Evolutionary conservation across 2,113 vertebrate species (phyloP).

Genomic region (Chascanopsetta lugubris): DNA sequence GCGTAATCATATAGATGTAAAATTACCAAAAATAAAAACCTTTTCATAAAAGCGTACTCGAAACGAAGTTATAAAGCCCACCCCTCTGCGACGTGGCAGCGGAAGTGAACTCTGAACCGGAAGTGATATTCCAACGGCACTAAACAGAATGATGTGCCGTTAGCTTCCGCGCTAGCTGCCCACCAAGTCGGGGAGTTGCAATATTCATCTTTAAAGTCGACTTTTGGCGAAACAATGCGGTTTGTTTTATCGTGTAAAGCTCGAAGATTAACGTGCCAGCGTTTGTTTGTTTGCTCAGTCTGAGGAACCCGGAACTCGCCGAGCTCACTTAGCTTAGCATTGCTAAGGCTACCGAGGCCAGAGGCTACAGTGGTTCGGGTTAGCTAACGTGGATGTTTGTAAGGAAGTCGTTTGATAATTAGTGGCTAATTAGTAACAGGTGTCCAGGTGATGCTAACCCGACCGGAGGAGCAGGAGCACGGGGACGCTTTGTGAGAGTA

Average conservation of each 20-base stretch:
- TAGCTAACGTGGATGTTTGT: conserved; percentile 50
- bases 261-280: background rate
- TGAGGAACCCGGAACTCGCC: background rate
- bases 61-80: background rate
- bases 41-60: background rate
- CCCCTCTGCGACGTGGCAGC: conserved; percentile 61
- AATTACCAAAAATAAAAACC: background rate
- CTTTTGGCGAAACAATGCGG: background rate
- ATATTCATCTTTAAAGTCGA: background rate
- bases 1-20: background rate
- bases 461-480: background rate
- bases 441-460: conserved; percentile 12
- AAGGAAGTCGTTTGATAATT: too few species aligned
- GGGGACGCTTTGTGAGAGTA: background rate
- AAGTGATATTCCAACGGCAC: conserved; percentile 22
- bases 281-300: too few species aligned
- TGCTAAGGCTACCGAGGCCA: conserved; percentile 44
- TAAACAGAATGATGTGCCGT: conserved; percentile 44
- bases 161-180: conserved; percentile 24
- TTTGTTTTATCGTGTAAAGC: background rate
- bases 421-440: background rate
- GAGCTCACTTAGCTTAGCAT: conserved; percentile 61
- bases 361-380: background rate
- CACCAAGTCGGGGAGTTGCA: conserved; percentile 24
- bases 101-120: conserved; percentile 47